Evolutionary conservation across 2,113 vertebrate species (phyloP), one percentile per base, ranked within the genome.

Genomic region (Pseudois nayaur): DNA sequence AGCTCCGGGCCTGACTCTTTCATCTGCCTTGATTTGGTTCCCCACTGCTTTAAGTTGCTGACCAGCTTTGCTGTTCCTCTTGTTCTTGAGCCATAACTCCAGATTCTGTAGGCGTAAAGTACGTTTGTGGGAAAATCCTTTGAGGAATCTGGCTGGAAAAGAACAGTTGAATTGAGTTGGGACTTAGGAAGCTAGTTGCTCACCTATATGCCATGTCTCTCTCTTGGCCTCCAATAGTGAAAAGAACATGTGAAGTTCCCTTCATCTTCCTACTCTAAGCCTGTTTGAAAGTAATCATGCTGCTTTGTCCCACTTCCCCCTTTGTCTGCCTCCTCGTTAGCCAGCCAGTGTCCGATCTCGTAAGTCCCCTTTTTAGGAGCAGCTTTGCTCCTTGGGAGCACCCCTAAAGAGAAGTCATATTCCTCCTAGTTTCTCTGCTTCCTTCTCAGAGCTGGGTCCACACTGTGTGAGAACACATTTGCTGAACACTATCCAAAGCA

Each of bases 121-220:
- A 17, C 64, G 81, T 94, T 87, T 97, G 81, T 78, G 55, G 93
- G 52, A 94, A 88, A 95, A 50, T 79, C 5, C 50, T 92, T 93
- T 45, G 50, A 93, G 19, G 78, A 92, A 54, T 10, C 48, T 67
- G 57, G 9, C 82, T 96, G 54, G 85, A 50, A 74, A 62, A 76
- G 87, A 92, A 50, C 83, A 33, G 45, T 23, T 89, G 81, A 59
- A 87, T 7, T 64, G 67, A 81, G 36, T 16, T 40, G 36, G 36
- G 43, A 33, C 88, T 93, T 45, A 8, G 79, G 78, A 76, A 60
- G 36, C 25, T 25, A 36, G 31, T 40, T 90, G 52, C 71, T 62
- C 36, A 15, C 23, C 45, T 52, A 52, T 83, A 6, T 78, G 25
- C 54, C 54, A 17, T 85, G 33, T 90, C 48, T 92, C 23, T 7